Percentiles rank a stretch among this genome's conserved stretches.
Conservation (phyloP, 2,113 vertebrate genomes). For the Sylvia atricapilla region DNA sequence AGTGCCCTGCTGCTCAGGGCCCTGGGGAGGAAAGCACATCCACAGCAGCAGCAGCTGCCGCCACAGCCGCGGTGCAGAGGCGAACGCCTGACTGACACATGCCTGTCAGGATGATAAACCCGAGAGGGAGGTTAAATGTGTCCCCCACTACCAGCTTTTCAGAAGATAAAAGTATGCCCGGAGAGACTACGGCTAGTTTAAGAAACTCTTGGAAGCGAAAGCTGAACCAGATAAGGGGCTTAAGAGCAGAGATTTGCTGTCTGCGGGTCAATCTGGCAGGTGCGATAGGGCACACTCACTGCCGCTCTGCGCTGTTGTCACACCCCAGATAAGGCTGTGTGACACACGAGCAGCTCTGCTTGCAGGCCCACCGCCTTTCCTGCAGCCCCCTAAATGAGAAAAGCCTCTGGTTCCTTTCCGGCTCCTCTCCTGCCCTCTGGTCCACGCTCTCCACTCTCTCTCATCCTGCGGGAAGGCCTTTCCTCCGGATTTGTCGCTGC, state of each 20-base stretch:
- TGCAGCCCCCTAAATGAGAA: background rate
- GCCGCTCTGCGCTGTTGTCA: rapidly evolving
- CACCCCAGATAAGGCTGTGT: background rate
- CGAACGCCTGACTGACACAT: background rate
- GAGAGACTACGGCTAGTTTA: background rate
- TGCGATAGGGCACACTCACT: background rate
- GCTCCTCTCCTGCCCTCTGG: background rate
- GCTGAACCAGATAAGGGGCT: background rate
- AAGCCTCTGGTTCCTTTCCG: background rate
- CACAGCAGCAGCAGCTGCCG: background rate
- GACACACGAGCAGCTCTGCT: background rate
- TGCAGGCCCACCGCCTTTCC: background rate
- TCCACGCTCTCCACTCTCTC: background rate
- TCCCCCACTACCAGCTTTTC: background rate
- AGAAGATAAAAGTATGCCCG: background rate
- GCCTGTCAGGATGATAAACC: slow-evolving; percentile 10
- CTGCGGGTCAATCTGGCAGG: background rate
- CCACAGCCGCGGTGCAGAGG: rapidly evolving
- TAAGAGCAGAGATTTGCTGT: background rate
- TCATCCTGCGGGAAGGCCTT: background rate
- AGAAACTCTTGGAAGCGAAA: background rate
- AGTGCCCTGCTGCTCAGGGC: background rate
- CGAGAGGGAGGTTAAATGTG: slow-evolving; percentile 13
- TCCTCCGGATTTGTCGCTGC: background rate
- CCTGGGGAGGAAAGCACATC: background rate